Evolutionary conservation across 2,113 vertebrate genomes (phyloP).

Genomic region (Ceuthmochares aereus): DNA sequence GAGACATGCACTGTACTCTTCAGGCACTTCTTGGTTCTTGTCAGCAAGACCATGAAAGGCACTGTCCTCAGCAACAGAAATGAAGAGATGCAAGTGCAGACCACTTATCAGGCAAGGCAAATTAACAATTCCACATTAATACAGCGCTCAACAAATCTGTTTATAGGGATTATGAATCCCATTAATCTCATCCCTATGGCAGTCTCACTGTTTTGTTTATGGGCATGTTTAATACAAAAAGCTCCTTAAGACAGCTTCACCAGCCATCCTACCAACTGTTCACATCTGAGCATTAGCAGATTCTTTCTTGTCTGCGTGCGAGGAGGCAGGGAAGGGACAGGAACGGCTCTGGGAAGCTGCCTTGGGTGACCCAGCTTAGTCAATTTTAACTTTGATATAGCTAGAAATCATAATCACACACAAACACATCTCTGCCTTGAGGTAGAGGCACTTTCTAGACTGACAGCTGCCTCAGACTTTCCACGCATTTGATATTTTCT

Average conservation of each 20-base stretch:
- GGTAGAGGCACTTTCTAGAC: neutral
- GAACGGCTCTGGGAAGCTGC: constrained; percentile 22
- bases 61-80: neutral
- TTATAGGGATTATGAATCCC: constrained; percentile 63
- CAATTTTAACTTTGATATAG: constrained; percentile 27
- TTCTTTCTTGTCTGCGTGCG: neutral
- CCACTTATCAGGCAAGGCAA: constrained; percentile 22
- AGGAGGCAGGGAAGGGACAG: neutral
- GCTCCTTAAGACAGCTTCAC: constrained; percentile 55
- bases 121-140: constrained; percentile 67
- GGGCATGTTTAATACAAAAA: constrained; percentile 51
- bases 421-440: neutral
- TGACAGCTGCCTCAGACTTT: constrained; percentile 17
- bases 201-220: constrained; percentile 48
- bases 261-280: constrained; percentile 38
- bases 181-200: constrained; percentile 64
- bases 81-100: neutral
- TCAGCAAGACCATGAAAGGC: neutral
- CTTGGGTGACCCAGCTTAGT: constrained; percentile 9
- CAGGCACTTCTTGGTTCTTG: neutral
- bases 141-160: constrained; percentile 43
- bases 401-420: neutral
- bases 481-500: neutral
- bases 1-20: neutral
- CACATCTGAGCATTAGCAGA: neutral